Conservation (phyloP, 2,797 vertebrate genomes). For the Sibirionetta formosa region DNA sequence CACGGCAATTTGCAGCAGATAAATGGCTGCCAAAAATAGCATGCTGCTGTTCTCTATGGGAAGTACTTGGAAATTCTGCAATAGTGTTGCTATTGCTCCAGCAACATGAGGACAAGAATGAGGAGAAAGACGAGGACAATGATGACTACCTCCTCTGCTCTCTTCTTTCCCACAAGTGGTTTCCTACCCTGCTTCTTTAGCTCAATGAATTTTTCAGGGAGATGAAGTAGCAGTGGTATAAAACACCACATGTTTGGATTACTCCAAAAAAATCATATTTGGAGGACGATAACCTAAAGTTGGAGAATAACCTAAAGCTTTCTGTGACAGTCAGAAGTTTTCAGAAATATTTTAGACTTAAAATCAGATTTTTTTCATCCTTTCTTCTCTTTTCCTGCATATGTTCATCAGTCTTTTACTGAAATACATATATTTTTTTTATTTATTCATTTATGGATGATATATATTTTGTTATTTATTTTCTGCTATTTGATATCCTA, state of each 20-base stretch:
- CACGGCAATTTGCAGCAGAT: background rate
- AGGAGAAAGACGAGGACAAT: background rate
- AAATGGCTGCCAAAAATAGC: slow-evolving; percentile 1
- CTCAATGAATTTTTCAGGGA: background rate
- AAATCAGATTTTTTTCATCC: background rate
- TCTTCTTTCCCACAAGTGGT: background rate
- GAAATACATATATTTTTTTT: background rate
- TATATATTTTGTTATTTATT: background rate
- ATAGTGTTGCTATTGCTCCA: background rate
- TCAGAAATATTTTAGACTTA: background rate
- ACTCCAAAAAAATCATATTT: background rate
- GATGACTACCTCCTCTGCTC: background rate
- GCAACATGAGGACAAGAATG: background rate
- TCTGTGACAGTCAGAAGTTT: background rate
- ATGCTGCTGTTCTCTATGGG: background rate
- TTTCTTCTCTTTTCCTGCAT: background rate
- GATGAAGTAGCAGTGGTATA: background rate
- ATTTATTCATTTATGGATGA: background rate
- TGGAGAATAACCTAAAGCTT: background rate
- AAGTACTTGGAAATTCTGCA: background rate
- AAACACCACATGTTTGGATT: background rate
- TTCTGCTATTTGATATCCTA: background rate
- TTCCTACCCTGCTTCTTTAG: background rate
- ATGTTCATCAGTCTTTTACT: background rate
- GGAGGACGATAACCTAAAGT: too few species aligned